phyloP scores from a whole-genome alignment of 2,888 invertebrate genomes.

The Ditula angustiorana region DNA sequence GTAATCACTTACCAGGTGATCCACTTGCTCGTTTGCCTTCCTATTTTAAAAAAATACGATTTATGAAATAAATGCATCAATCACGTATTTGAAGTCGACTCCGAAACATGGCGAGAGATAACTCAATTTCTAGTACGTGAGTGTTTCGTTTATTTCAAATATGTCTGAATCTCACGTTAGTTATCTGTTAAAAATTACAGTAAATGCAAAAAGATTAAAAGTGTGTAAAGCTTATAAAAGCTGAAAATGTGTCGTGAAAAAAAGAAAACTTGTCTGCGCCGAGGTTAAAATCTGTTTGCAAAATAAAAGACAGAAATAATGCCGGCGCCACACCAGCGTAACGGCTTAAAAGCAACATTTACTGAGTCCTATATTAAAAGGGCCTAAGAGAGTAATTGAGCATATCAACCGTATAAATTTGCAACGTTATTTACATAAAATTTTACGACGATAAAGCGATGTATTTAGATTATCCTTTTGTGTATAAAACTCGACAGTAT shows the following conservation, averaged over 20 bases:
- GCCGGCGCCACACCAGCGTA: slow-evolving; percentile 47
- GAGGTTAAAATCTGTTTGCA: slow-evolving; percentile 34
- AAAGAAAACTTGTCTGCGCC: slow-evolving; percentile 9
- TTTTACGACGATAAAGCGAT: slow-evolving; percentile 57
- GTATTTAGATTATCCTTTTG: slow-evolving; percentile 34
- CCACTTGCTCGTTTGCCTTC: no score
- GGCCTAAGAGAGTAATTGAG: slow-evolving; percentile 62
- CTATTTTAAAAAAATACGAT: no score
- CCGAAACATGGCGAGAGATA: no score
- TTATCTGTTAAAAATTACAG: no score
- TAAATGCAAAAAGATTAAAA: slow-evolving; percentile 18
- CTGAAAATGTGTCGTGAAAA: slow-evolving; percentile 30
- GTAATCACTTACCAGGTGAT: no score
- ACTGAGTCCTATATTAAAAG: slow-evolving; percentile 52
- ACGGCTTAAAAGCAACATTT: slow-evolving; percentile 55
- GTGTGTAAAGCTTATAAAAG: slow-evolving; percentile 22
- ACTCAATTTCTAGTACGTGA: no score
- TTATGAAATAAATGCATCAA: no score
- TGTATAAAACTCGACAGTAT: slow-evolving; percentile 23
- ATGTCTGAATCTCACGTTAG: no score
- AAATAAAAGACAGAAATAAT: slow-evolving; percentile 35
- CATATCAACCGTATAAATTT: slow-evolving; percentile 64
- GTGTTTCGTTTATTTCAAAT: no score
- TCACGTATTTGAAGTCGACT: no score
- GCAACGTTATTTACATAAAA: slow-evolving; percentile 62